Evolutionary conservation across 2,113 vertebrate species (phyloP).

Genomic region (Ploceus nigricollis): DNA sequence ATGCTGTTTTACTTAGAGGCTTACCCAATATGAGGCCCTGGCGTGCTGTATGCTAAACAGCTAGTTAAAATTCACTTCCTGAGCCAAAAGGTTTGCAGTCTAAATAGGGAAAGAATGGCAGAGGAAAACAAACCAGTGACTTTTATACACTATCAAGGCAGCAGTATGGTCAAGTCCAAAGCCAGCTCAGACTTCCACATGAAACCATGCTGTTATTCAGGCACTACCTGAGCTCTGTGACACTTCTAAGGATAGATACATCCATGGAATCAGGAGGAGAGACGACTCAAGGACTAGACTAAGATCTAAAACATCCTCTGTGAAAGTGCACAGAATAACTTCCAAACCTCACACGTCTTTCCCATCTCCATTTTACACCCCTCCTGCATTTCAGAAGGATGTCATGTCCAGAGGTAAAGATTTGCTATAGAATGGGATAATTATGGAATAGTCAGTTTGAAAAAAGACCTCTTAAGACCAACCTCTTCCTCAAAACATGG

Average conservation of each 20-base stretch:
- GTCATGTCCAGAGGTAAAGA: neutral
- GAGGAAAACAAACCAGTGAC: neutral
- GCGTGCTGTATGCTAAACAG: neutral
- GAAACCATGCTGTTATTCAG: neutral
- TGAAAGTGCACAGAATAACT: neutral
- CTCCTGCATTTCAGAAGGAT: neutral
- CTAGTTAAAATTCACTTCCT: neutral
- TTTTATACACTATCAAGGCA: neutral
- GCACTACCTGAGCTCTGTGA: neutral
- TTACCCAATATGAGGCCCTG: neutral
- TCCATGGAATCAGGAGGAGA: neutral
- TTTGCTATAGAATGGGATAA: neutral
- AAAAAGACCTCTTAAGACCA: neutral
- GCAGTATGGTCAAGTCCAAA: neutral
- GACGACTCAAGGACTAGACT: neutral
- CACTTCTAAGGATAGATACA: neutral
- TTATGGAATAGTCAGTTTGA: neutral
- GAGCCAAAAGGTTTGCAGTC: neutral
- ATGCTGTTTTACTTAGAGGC: neutral
- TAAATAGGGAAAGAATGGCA: neutral
- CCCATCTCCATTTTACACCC: neutral
- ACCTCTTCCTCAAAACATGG: neutral
- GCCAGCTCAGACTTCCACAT: rapidly evolving
- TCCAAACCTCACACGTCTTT: neutral
- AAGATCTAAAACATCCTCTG: neutral